phyloP scores from a whole-genome alignment of 2,888 invertebrate genomes.

The Ichneumon xanthorius region DNA sequence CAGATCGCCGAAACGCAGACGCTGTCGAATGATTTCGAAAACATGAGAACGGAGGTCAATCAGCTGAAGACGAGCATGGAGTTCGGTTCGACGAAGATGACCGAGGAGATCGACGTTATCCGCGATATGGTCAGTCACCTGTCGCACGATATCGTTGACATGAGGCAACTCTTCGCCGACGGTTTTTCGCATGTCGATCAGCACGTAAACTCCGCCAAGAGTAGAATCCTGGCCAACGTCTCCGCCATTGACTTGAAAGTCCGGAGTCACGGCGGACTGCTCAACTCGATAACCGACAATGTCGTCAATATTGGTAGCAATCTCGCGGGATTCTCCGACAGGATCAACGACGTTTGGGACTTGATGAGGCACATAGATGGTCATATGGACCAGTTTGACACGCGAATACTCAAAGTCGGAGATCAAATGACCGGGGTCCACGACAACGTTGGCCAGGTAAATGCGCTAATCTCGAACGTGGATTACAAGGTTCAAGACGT shows the following conservation, averaged over 20 bases:
- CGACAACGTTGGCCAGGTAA: background rate
- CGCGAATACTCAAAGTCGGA: background rate
- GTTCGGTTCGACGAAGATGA: background rate
- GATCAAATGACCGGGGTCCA: background rate
- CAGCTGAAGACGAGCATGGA: background rate
- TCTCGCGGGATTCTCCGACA: background rate
- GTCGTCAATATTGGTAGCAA: background rate
- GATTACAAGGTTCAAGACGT: slow-evolving; percentile 16
- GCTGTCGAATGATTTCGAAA: background rate
- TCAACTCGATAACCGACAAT: background rate
- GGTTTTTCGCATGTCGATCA: slow-evolving; percentile 19
- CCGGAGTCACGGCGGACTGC: background rate
- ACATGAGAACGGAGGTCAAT: background rate
- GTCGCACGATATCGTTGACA: slow-evolving; percentile 3
- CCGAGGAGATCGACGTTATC: background rate
- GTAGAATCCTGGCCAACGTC: slow-evolving; percentile 17
- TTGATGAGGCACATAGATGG: background rate
- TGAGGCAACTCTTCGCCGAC: background rate
- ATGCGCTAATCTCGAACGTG: background rate
- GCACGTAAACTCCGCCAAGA: background rate
- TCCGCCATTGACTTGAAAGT: background rate
- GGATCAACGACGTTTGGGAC: background rate
- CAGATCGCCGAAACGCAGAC: background rate
- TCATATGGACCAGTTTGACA: background rate
- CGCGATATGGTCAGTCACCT: slow-evolving; percentile 2